These are phyloP conservation scores for Rhinophrynus dorsalis DNA, from an alignment of 2,797 vertebrate species.

Conservation along the genomic window DNA sequence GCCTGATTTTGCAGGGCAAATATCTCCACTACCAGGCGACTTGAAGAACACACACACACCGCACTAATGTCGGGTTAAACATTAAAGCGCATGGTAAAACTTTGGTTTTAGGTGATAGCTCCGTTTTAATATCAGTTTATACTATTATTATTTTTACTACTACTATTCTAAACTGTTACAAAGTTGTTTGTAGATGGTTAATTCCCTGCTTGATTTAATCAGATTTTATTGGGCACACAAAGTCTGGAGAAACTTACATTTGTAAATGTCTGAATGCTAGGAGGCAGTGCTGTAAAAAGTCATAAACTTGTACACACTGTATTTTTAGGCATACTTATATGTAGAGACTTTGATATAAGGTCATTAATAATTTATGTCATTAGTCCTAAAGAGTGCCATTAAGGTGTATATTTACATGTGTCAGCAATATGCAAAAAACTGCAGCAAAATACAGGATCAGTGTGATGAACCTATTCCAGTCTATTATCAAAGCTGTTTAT, in stretches of 20 bases:
- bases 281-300: too few relatives aligned
- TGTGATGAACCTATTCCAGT: neutral
- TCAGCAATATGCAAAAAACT: constrained; percentile 33
- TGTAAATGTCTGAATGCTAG: too few relatives aligned
- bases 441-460: neutral
- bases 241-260: neutral
- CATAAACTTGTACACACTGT: too few relatives aligned
- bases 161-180: neutral
- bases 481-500: neutral
- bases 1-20: too few relatives aligned
- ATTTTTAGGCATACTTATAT: neutral
- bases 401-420: constrained; percentile 36
- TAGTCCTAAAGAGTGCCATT: constrained; percentile 35
- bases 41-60: too few relatives aligned
- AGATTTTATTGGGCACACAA: neutral
- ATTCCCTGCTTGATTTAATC: neutral
- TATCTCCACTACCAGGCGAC: too few relatives aligned
- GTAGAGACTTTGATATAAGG: constrained; percentile 8
- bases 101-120: too few relatives aligned
- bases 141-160: too few relatives aligned
- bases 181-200: neutral
- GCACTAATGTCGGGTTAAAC: too few relatives aligned
- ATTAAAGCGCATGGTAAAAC: too few relatives aligned
- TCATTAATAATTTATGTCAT: constrained; percentile 38
- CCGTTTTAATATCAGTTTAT: too few relatives aligned